Conservation (phyloP, 1,140 invertebrate species). For the Atta cephalotes region DNA sequence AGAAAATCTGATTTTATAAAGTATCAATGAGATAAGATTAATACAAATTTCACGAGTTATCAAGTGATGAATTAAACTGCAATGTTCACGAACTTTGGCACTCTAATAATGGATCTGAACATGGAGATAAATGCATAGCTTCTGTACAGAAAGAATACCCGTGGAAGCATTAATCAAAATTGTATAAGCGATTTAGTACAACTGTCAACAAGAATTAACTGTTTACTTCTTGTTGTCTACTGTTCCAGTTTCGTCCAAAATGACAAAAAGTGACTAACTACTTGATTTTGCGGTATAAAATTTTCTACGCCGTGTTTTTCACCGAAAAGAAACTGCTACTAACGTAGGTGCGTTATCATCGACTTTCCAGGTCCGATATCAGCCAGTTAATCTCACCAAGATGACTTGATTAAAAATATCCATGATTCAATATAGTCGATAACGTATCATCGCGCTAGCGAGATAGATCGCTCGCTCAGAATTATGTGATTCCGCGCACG, state of each 20-base stretch:
- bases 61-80: too few species aligned
- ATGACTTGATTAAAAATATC: conserved; percentile 79
- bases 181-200: not conserved
- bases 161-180: too few species aligned
- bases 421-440: conserved; percentile 76
- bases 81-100: too few species aligned
- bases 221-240: not conserved
- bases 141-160: too few species aligned
- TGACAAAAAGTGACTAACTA: not conserved
- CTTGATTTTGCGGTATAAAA: not conserved
- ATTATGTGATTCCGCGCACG: conserved; percentile 46
- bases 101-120: too few species aligned
- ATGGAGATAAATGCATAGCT: too few species aligned
- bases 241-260: not conserved
- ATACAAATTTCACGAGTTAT: not conserved
- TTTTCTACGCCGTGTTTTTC: conserved; percentile 6
- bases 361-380: conserved; percentile 60
- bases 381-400: conserved; percentile 62
- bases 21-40: conserved; percentile 7
- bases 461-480: conserved; percentile 52
- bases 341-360: conserved; percentile 64
- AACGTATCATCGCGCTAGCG: conserved; percentile 73
- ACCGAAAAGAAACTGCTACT: conserved; percentile 7
- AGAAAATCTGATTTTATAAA: not conserved
- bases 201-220: not conserved